Percentiles rank a stretch among this genome's conserved stretches.
phyloP scores from a whole-genome alignment of 2,888 invertebrate genomes.

The Microchrysa polita region DNA sequence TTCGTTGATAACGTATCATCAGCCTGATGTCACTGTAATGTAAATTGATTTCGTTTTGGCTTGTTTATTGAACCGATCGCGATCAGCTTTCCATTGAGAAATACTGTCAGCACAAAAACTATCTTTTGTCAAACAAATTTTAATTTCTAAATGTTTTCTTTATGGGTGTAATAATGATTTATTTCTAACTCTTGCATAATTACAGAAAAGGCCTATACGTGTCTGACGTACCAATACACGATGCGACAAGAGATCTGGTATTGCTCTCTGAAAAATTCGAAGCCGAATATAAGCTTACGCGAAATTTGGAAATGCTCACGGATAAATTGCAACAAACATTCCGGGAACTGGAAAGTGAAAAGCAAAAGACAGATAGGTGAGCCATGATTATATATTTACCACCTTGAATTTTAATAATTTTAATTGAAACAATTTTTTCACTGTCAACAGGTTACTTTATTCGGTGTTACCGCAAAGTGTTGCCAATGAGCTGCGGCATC shows the following conservation, averaged over 20 bases:
- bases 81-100: too few species aligned
- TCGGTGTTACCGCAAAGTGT: slow-evolving; percentile 94
- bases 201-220: slow-evolving; percentile 87
- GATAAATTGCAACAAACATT: slow-evolving; percentile 96
- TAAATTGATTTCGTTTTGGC: too few species aligned
- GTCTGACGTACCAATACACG: slow-evolving; percentile 94
- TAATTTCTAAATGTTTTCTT: too few species aligned
- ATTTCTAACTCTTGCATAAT: too few species aligned
- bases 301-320: slow-evolving; percentile 91
- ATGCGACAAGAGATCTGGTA: slow-evolving; percentile 94
- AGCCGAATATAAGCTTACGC: slow-evolving; percentile 94
- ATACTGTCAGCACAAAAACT: too few species aligned
- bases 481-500: slow-evolving; percentile 92
- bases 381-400: background rate
- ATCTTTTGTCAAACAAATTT: too few species aligned
- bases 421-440: background rate
- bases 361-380: slow-evolving; percentile 94
- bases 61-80: too few species aligned
- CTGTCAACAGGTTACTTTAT: slow-evolving; percentile 79
- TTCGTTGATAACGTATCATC: too few species aligned
- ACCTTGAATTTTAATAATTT: background rate
- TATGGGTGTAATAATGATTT: too few species aligned
- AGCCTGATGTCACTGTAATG: too few species aligned
- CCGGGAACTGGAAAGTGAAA: slow-evolving; percentile 91
- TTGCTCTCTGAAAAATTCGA: slow-evolving; percentile 96